Evolutionary conservation across 1,140 invertebrate genomes (phyloP).

Genomic region (Saccostrea echinata): DNA sequence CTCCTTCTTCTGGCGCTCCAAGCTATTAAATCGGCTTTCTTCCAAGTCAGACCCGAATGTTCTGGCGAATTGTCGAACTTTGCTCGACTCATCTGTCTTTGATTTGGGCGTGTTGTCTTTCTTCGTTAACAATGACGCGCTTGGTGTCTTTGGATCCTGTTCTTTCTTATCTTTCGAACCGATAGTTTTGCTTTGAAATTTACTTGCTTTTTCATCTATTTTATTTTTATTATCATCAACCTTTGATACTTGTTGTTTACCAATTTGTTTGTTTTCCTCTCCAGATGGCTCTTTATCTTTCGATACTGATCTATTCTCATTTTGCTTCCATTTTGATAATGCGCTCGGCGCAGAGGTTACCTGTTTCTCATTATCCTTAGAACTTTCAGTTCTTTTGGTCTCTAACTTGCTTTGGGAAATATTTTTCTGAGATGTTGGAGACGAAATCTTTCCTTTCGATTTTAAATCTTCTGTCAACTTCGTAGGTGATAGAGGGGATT

Average conservation of each 20-base stretch:
- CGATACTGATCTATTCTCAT: slow-evolving; percentile 21
- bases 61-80: slow-evolving; percentile 59
- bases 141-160: slow-evolving; percentile 21
- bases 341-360: slow-evolving; percentile 11
- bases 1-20: slow-evolving; percentile 50
- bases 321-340: slow-evolving; percentile 45
- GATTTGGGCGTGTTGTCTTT: slow-evolving; percentile 50
- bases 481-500: neutral
- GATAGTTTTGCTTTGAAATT: neutral
- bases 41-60: slow-evolving; percentile 49
- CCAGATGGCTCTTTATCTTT: slow-evolving; percentile 43
- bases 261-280: slow-evolving; percentile 32
- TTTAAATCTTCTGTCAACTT: slow-evolving; percentile 26
- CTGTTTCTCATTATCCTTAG: slow-evolving; percentile 26
- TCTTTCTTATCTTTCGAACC: slow-evolving; percentile 23
- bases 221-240: slow-evolving; percentile 36
- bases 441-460: slow-evolving; percentile 36
- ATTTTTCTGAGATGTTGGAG: slow-evolving; percentile 41
- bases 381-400: slow-evolving; percentile 5
- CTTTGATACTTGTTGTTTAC: slow-evolving; percentile 39
- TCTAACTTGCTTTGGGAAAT: neutral
- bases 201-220: neutral
- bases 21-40: slow-evolving; percentile 52
- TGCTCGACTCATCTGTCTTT: slow-evolving; percentile 55
- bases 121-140: neutral